A percentile compares a stretch with the other conserved stretches of the same genome.
Conservation (phyloP, 92 coral and sea anemone species). For the Umimayanthus chanpuru region DNA sequence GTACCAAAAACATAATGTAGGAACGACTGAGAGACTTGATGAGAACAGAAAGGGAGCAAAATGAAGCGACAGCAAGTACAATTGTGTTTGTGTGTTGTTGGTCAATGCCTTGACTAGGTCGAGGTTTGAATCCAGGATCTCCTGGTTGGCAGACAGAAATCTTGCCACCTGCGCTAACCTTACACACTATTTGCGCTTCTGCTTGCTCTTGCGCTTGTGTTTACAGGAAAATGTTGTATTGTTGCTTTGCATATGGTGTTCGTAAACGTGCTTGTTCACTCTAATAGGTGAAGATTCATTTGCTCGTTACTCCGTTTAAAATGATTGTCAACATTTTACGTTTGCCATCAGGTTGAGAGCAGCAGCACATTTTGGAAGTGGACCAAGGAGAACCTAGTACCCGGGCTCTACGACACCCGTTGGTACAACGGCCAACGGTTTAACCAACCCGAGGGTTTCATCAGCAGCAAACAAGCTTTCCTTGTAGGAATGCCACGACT, state of each 20-base stretch:
- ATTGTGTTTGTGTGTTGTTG: not conserved
- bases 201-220: not conserved
- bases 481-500: conserved; percentile 97
- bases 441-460: conserved; percentile 75
- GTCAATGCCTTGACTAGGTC: too few relatives aligned
- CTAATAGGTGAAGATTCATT: too few relatives aligned
- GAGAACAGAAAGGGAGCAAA: not conserved
- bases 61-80: not conserved
- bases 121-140: too few relatives aligned
- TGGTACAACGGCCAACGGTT: conserved; percentile 78
- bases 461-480: conserved; percentile 74
- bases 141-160: too few relatives aligned
- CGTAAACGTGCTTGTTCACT: too few relatives aligned
- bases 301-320: not conserved
- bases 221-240: not conserved
- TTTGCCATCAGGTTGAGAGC: conserved; percentile 61
- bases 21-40: not conserved
- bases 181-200: not conserved
- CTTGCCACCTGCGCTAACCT: too few relatives aligned
- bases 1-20: too few relatives aligned
- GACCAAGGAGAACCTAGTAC: conserved; percentile 73
- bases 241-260: not conserved
- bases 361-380: conserved; percentile 78
- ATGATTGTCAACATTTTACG: not conserved
- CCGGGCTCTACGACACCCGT: conserved; percentile 77